phyloP scores from a whole-genome alignment of 2,888 invertebrate species.

The Cacoxenus indagator region DNA sequence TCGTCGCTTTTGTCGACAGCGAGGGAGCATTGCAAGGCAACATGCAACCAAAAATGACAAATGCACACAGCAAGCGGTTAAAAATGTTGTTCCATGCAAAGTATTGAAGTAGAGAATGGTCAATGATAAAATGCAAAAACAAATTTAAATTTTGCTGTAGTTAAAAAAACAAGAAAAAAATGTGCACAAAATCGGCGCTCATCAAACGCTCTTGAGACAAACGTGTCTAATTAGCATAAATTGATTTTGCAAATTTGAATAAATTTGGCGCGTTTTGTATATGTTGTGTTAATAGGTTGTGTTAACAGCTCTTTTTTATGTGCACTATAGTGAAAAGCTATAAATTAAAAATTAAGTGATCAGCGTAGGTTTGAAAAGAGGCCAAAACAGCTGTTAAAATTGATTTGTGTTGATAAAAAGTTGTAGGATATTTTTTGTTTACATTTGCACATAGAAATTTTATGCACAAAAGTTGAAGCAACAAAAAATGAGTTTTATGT shows the following conservation, averaged over 20 bases:
- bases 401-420: slow-evolving; percentile 12
- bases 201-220: slow-evolving; percentile 4
- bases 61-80: slow-evolving; percentile 58
- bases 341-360: slow-evolving; percentile 55
- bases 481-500: slow-evolving; percentile 27
- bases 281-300: slow-evolving; percentile 15
- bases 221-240: slow-evolving; percentile 57
- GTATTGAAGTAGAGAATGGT: neutral
- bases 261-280: slow-evolving; percentile 27
- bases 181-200: neutral
- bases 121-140: neutral
- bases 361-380: slow-evolving; percentile 38
- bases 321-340: slow-evolving; percentile 29
- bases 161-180: neutral
- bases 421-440: slow-evolving; percentile 10
- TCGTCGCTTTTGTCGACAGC: neutral
- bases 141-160: slow-evolving; percentile 7
- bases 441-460: slow-evolving; percentile 13
- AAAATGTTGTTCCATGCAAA: neutral
- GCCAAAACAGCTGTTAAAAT: slow-evolving; percentile 35
- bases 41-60: slow-evolving; percentile 45
- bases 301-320: slow-evolving; percentile 28
- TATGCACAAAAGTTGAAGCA: slow-evolving; percentile 13
- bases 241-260: slow-evolving; percentile 39
- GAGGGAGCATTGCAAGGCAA: slow-evolving; percentile 24